A percentile compares a stretch with the other conserved stretches of the same genome.
Conservation (phyloP, 2,797 vertebrate genomes). For the Melanotaenia nigrans region DNA sequence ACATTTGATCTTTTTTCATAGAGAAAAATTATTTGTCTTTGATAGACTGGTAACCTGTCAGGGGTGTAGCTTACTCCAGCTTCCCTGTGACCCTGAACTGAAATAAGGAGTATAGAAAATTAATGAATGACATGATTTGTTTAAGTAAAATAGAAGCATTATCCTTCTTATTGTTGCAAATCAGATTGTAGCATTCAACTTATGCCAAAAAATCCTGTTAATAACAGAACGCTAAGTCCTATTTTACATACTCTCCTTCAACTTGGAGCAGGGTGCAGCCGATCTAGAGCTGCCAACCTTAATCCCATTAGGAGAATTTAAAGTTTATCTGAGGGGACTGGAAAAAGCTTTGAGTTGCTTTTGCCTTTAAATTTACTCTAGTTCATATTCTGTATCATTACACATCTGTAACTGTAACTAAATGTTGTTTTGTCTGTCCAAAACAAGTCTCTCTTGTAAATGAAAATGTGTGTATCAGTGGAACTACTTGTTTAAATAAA, state of each 20-base stretch:
- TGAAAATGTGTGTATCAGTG: no score
- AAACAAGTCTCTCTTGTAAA: no score
- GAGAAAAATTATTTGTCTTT: no score
- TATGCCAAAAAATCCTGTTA: not conserved
- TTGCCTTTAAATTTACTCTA: not conserved
- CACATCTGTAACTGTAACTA: not conserved
- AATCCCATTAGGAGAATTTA: no score
- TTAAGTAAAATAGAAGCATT: no score
- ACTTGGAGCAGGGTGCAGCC: not conserved
- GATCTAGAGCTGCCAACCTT: not conserved
- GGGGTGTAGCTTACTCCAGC: no score
- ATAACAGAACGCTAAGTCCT: no score
- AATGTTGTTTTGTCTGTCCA: no score
- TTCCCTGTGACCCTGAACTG: no score
- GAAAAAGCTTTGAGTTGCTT: not conserved
- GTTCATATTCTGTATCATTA: not conserved
- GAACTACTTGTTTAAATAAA: no score
- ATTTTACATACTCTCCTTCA: not conserved
- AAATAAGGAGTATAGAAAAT: not conserved
- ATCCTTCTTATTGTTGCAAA: not conserved
- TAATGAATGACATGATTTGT: not conserved
- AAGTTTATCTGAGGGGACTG: not conserved
- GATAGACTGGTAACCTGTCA: no score
- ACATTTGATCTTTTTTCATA: not conserved
- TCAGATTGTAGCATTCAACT: not conserved